Evolutionary conservation across 2,113 vertebrate species (phyloP).

Genomic region (Anser cygnoides): DNA sequence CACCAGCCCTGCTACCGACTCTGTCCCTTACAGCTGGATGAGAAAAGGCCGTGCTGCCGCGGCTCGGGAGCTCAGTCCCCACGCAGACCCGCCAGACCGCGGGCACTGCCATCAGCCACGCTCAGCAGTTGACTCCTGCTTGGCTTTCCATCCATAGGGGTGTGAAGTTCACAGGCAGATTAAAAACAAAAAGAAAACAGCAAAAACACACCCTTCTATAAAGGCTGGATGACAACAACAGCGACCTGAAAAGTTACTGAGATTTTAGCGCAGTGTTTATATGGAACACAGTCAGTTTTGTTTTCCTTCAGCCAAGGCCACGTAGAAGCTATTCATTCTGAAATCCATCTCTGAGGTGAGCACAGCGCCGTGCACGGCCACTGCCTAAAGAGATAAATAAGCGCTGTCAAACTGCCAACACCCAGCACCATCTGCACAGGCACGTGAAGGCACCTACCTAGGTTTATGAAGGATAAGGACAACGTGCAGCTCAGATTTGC

Average conservation of each 20-base stretch:
- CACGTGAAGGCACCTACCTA: rapidly evolving
- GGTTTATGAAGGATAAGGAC: not conserved
- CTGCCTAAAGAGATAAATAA: rapidly evolving
- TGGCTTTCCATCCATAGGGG: not conserved
- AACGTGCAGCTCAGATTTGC: rapidly evolving
- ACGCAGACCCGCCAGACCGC: too few species aligned
- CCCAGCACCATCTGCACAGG: not conserved
- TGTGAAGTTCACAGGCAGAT: not conserved
- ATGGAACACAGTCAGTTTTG: not conserved
- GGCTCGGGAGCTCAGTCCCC: too few species aligned
- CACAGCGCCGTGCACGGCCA: rapidly evolving
- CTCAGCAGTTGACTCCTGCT: not conserved
- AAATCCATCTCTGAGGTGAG: not conserved
- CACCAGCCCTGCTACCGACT: not conserved
- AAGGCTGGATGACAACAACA: not conserved
- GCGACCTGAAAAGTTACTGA: rapidly evolving
- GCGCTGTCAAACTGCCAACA: too few species aligned
- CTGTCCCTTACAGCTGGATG: too few species aligned
- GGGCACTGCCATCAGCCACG: not conserved
- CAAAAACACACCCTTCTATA: not conserved
- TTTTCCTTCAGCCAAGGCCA: not conserved
- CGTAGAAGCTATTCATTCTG: not conserved
- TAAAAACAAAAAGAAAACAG: not conserved
- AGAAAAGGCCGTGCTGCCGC: too few species aligned
- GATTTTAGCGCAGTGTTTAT: rapidly evolving